Conservation (phyloP, 2,888 invertebrate species). For the Mythimna vitellina region DNA sequence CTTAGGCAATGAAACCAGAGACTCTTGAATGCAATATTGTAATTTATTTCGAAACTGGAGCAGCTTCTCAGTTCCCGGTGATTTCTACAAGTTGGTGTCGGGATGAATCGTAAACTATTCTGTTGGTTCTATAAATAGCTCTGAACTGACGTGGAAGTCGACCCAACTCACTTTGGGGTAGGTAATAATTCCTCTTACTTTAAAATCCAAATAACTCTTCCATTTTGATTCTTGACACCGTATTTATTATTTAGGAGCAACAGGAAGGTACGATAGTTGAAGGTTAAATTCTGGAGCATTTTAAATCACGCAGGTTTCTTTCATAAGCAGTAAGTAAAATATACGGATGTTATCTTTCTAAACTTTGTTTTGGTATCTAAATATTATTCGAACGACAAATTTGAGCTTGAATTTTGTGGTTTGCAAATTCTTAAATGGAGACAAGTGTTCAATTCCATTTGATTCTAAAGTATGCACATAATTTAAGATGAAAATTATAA, state of each 20-base stretch:
- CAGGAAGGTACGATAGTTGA: background rate
- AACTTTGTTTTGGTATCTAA: background rate
- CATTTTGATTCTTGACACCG: background rate
- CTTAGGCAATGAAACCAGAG: background rate
- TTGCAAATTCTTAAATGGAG: background rate
- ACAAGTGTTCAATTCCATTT: background rate
- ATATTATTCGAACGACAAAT: background rate
- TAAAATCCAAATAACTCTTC: slow-evolving; percentile 14
- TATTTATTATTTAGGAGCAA: slow-evolving; percentile 10
- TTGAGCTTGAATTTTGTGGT: background rate
- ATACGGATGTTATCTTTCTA: background rate
- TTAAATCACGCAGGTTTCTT: background rate
- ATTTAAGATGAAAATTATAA: background rate
- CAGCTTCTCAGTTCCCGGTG: background rate
- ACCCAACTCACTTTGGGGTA: background rate
- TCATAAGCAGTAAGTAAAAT: background rate
- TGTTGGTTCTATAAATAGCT: slow-evolving; percentile 34
- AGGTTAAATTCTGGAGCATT: background rate
- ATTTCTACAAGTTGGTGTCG: slow-evolving; percentile 11
- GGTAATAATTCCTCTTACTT: slow-evolving; percentile 11
- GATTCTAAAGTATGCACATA: background rate
- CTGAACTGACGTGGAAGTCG: background rate
- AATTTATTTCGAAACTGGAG: background rate
- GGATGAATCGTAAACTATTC: slow-evolving; percentile 16
- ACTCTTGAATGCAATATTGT: background rate